phyloP scores from a whole-genome alignment of 2,113 vertebrate genomes.

The Tringa solitaria region DNA sequence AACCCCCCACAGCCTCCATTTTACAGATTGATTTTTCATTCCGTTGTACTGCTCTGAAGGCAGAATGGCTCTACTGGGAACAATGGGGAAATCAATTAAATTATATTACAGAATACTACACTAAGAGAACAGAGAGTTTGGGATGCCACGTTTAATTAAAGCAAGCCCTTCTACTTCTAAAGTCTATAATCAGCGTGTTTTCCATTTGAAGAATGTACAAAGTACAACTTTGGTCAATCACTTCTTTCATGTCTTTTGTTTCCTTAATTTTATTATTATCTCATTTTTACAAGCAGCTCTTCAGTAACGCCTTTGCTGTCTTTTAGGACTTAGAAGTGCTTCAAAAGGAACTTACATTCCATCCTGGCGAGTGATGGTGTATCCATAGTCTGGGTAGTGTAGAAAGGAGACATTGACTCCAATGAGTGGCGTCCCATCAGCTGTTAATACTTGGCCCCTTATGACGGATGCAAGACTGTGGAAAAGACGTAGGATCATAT shows the following conservation, averaged over 20 bases:
- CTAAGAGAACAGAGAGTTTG: background rate
- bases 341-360: conserved; percentile 88
- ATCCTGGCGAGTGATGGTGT: conserved; percentile 93
- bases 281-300: background rate
- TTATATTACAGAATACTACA: background rate
- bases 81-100: conserved; percentile 25
- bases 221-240: background rate
- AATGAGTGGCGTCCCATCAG: conserved; percentile 95
- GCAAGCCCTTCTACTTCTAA: background rate
- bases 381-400: conserved; percentile 90
- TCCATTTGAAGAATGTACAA: background rate
- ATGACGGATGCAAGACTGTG: conserved; percentile 92
- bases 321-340: background rate
- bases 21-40: background rate
- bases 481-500: conserved; percentile 66
- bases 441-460: conserved; percentile 95
- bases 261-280: background rate
- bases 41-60: background rate
- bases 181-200: background rate
- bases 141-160: background rate
- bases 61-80: background rate
- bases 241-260: background rate
- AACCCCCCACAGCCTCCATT: background rate
- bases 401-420: conserved; percentile 98
- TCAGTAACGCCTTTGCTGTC: background rate